Evolutionary conservation across 1,140 invertebrate genomes (phyloP).

Genomic region (Gonatopus flavifemur): DNA sequence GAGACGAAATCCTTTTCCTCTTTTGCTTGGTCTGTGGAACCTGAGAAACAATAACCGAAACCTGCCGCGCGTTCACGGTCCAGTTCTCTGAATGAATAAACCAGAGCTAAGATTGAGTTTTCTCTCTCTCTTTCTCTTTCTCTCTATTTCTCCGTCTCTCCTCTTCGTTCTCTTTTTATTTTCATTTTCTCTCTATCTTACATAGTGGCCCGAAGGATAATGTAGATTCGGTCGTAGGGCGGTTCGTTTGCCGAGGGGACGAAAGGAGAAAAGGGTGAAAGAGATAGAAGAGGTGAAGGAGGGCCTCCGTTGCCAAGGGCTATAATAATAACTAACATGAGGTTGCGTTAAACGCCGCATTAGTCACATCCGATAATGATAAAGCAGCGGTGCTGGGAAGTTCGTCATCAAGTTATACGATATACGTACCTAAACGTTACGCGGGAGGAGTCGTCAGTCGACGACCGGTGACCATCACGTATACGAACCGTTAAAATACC

Average conservation of each 20-base stretch:
- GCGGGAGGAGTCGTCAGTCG: neutral
- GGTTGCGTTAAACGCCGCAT: slow-evolving; percentile 49
- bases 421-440: neutral
- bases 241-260: slow-evolving; percentile 18
- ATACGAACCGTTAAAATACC: neutral
- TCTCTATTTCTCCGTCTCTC: neutral
- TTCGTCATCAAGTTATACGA: too few relatives aligned
- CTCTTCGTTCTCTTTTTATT: neutral
- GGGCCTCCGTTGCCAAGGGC: slow-evolving; percentile 40
- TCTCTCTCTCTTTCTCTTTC: neutral
- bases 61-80: slow-evolving; percentile 14
- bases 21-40: slow-evolving; percentile 8
- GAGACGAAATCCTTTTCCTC: too few relatives aligned
- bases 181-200: too few relatives aligned
- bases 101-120: slow-evolving; percentile 12
- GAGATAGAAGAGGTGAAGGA: slow-evolving; percentile 11
- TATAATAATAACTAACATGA: slow-evolving; percentile 50
- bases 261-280: neutral
- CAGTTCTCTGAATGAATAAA: slow-evolving; percentile 30
- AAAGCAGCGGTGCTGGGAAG: slow-evolving; percentile 39
- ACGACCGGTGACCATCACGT: neutral
- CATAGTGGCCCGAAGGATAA: slow-evolving; percentile 11
- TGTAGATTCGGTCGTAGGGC: slow-evolving; percentile 25
- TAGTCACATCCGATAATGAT: slow-evolving; percentile 51
- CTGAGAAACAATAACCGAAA: slow-evolving; percentile 30